Evolutionary conservation across 1,140 invertebrate genomes (phyloP).

Genomic region (Nasonia vitripennis): DNA sequence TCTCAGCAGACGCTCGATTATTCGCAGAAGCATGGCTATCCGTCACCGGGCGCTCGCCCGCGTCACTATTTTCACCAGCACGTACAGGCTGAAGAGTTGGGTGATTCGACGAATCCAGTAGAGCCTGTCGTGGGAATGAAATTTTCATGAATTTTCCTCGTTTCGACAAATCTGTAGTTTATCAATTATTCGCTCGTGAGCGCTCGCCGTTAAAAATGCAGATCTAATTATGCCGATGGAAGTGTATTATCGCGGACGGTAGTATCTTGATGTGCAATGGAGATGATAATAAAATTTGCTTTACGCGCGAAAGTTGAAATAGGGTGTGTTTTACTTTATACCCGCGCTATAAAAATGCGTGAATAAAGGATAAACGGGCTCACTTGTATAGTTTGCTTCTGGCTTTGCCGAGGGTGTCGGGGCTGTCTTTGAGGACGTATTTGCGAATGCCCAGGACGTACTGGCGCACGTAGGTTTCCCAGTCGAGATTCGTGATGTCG

Average conservation of each 20-base stretch:
- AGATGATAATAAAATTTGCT: background rate
- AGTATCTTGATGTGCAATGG: background rate
- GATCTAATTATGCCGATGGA: background rate
- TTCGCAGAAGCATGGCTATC: background rate
- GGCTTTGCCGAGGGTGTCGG: slow-evolving; percentile 79
- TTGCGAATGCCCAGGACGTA: slow-evolving; percentile 88
- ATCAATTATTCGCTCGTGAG: background rate
- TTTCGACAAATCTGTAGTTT: background rate
- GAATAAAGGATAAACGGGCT: slow-evolving; percentile 45
- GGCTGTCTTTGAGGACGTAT: slow-evolving; percentile 86
- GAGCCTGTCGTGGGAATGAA: slow-evolving; percentile 60
- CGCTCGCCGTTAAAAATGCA: background rate
- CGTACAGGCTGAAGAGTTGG: slow-evolving; percentile 64
- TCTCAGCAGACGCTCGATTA: slow-evolving; percentile 20
- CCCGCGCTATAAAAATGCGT: no score
- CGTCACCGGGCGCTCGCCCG: slow-evolving; percentile 48
- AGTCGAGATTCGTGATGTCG: slow-evolving; percentile 78
- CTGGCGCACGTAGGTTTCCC: slow-evolving; percentile 81
- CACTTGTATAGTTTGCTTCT: slow-evolving; percentile 82
- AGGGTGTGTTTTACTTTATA: no score
- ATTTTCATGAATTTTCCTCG: background rate
- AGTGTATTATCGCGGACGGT: background rate
- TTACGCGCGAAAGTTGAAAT: background rate
- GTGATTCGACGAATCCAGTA: slow-evolving; percentile 70
- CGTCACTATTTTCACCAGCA: slow-evolving; percentile 64